Evolutionary conservation across 2,888 invertebrate genomes (phyloP), one percentile per base, ranked within the genome.

Genomic region (Caenorhabditis virilis): DNA sequence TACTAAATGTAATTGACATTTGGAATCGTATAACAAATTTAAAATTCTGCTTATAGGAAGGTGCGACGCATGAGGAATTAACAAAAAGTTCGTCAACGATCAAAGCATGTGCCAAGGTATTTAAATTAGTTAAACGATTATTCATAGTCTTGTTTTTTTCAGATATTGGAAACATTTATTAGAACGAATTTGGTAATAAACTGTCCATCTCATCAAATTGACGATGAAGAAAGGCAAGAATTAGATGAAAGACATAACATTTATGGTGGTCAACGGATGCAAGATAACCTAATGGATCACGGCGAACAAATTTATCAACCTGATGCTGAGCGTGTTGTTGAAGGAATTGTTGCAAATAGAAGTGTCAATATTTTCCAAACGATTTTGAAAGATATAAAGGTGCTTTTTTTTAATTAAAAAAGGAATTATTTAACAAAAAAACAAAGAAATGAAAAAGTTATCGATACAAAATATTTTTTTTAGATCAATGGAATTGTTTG

Each of bases 291-390:
- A 15, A 5, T 5, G 9, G 11, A 54, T n/a, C 25, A 43, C 13
- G 45, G 23, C 9, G 50, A 60, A 23, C 45, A 36, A 36, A n/a
- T n/a, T n/a, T 60, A 41, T 25, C 65, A 66, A 16, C 60, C 71
- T 11, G 76, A 76, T 49, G 54, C 74, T 11, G 64, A 69, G 18
- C 30, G 73, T 33, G 39, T 72, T 15, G 71, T 64, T 2, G 76
- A 76, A 38, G 69, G 60, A 22, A 53, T 56, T 26, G 52, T 69
- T 16, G 63, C 64, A 2, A 63, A 63, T 49, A 43, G 63, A 7
- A 18, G 20, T n/a, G 9, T 22, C 6, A 63, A 63, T 36, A 43
- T 63, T 7, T 20, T 63, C 3, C 48, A 54, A 39, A 63, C 63
- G 9, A 35, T 54, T 41, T 9, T 54, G 30, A 49, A 23, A 30